These are phyloP conservation scores for Meliscaeva auricollis DNA, from an alignment of 2,888 invertebrate genomes.

Conservation along the genomic window DNA sequence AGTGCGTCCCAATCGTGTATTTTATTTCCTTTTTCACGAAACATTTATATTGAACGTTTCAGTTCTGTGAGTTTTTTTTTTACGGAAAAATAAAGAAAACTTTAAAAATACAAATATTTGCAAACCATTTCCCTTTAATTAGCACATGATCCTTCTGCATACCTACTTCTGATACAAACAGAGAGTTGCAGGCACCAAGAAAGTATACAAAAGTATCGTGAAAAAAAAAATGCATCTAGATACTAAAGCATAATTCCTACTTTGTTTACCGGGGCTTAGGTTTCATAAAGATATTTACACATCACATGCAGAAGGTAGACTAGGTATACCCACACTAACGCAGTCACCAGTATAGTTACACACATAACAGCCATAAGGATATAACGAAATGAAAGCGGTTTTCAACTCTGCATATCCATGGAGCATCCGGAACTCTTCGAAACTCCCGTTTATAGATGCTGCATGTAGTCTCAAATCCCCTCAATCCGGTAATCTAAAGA, in stretches of 20 bases:
- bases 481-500: slow-evolving; percentile 38
- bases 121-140: slow-evolving; percentile 55
- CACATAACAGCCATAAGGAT: neutral
- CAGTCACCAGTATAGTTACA: neutral
- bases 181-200: neutral
- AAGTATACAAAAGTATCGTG: slow-evolving; percentile 20
- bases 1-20: no score
- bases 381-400: slow-evolving; percentile 44
- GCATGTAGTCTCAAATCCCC: slow-evolving; percentile 30
- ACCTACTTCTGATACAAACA: slow-evolving; percentile 10
- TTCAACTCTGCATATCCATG: slow-evolving; percentile 30
- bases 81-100: slow-evolving; percentile 1
- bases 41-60: no score
- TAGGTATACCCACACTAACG: neutral
- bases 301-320: slow-evolving; percentile 25
- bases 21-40: no score
- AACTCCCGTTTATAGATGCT: slow-evolving; percentile 14
- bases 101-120: slow-evolving; percentile 48
- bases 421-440: slow-evolving; percentile 22
- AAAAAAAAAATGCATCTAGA: neutral
- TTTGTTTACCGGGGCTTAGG: slow-evolving; percentile 34
- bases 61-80: no score
- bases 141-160: slow-evolving; percentile 33
- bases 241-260: slow-evolving; percentile 32
- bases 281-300: slow-evolving; percentile 54